These are phyloP conservation scores for Agrypnia vestita DNA, from an alignment of 1,140 invertebrate species.

Conservation along the genomic window DNA sequence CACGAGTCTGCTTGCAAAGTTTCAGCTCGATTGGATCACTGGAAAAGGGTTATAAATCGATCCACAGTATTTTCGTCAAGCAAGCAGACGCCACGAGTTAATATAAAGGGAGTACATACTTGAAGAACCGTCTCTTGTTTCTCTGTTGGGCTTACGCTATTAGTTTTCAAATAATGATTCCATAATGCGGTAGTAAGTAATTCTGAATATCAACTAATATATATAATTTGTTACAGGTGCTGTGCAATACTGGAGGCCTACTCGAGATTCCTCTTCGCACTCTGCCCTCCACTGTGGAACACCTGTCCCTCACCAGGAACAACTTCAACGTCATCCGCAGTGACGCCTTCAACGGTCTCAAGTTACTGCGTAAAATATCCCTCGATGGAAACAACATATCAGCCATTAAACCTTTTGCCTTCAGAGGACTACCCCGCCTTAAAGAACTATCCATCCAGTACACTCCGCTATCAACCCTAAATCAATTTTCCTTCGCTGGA, in stretches of 20 bases:
- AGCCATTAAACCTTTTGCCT: slow-evolving; percentile 86
- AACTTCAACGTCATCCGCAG: slow-evolving; percentile 83
- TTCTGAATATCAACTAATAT: slow-evolving; percentile 1
- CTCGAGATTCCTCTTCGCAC: slow-evolving; percentile 82
- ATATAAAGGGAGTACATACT: too few relatives aligned
- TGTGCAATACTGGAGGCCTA: slow-evolving; percentile 88
- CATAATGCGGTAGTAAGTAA: too few relatives aligned
- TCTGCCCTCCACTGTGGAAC: slow-evolving; percentile 83
- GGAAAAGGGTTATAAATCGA: too few relatives aligned
- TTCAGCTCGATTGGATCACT: too few relatives aligned
- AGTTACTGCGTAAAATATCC: slow-evolving; percentile 80
- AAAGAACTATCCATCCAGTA: slow-evolving; percentile 87
- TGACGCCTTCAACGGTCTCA: slow-evolving; percentile 84
- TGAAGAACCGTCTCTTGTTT: too few relatives aligned
- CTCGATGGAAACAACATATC: slow-evolving; percentile 88
- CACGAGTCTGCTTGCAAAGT: too few relatives aligned
- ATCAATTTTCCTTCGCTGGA: slow-evolving; percentile 86
- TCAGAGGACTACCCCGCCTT: slow-evolving; percentile 83
- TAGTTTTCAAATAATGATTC: too few relatives aligned
- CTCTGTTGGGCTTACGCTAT: too few relatives aligned
- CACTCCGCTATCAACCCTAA: slow-evolving; percentile 82
- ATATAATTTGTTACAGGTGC: slow-evolving; percentile 74
- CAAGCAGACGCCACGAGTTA: too few relatives aligned
- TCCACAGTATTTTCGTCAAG: too few relatives aligned
- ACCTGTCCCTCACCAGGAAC: slow-evolving; percentile 86